Evolutionary conservation across 2,888 invertebrate genomes (phyloP).

Genomic region (Drosophila kokeensis): DNA sequence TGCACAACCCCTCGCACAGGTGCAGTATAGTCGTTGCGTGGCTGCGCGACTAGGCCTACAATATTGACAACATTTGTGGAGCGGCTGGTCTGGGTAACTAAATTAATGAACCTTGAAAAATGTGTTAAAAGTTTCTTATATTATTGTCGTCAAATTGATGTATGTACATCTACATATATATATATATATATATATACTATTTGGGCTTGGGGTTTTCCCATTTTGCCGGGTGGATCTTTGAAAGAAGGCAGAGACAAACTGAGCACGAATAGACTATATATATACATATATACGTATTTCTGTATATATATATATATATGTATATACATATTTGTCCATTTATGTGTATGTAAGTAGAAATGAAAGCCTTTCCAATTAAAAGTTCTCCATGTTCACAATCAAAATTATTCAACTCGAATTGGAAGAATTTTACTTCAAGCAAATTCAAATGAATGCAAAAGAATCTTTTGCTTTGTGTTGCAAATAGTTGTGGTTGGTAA

Average conservation of each 20-base stretch:
- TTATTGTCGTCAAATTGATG: slow-evolving; percentile 60
- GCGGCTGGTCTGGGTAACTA: slow-evolving; percentile 18
- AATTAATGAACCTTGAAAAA: slow-evolving; percentile 81
- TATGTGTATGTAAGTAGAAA: background rate
- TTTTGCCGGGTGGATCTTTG: background rate
- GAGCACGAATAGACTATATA: background rate
- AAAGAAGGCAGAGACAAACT: slow-evolving; percentile 3
- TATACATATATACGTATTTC: background rate
- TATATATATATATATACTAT: background rate
- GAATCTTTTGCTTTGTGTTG: background rate
- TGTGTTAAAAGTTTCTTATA: slow-evolving; percentile 79
- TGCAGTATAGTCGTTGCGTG: slow-evolving; percentile 22
- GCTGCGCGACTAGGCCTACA: slow-evolving; percentile 23
- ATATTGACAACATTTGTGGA: slow-evolving; percentile 45
- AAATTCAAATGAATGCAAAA: slow-evolving; percentile 14
- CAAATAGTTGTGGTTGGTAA: slow-evolving; percentile 1
- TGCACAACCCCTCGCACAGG: slow-evolving; percentile 35
- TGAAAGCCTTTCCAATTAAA: slow-evolving; percentile 48
- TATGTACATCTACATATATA: slow-evolving; percentile 11
- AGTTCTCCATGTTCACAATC: slow-evolving; percentile 33
- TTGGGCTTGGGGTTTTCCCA: slow-evolving; percentile 5
- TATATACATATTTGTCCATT: background rate
- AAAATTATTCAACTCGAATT: slow-evolving; percentile 22
- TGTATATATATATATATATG: background rate
- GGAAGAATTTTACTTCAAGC: slow-evolving; percentile 14